A percentile compares a stretch with the other conserved stretches of the same genome.
Conservation (phyloP, 2,797 vertebrate genomes). For the Euthynnus affinis region DNA sequence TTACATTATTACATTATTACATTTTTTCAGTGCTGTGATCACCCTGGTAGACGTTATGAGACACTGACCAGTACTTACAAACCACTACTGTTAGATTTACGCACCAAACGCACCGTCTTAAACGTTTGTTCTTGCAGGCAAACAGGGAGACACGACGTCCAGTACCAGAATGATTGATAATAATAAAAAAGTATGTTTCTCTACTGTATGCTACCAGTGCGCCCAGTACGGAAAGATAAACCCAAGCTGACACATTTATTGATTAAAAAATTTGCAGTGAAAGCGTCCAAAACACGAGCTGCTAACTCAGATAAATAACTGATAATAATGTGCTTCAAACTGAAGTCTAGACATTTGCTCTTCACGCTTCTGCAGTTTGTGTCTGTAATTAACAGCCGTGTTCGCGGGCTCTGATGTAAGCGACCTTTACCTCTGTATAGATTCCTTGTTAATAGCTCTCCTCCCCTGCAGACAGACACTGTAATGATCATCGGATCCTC, state of each 20-base stretch:
- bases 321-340: not conserved
- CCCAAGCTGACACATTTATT: not conserved
- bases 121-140: too few relatives aligned
- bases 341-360: not conserved
- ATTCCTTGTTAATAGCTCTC: slow-evolving; percentile 23
- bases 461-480: not conserved
- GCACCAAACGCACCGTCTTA: too few relatives aligned
- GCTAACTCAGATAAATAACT: not conserved
- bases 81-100: too few relatives aligned
- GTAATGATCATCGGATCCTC: slow-evolving; percentile 14
- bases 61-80: too few relatives aligned
- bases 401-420: not conserved
- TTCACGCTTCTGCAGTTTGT: not conserved
- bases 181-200: too few relatives aligned
- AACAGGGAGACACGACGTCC: too few relatives aligned
- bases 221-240: not conserved
- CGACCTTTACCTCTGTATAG: slow-evolving; percentile 23
- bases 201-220: not conserved
- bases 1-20: too few relatives aligned
- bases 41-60: too few relatives aligned
- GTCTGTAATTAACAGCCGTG: slow-evolving; percentile 21
- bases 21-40: too few relatives aligned
- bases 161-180: too few relatives aligned
- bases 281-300: not conserved
- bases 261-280: not conserved